These are phyloP conservation scores for Hydrozoanthus tunicans DNA, from an alignment of 64 coral and sea anemone species.

Conservation along the genomic window DNA sequence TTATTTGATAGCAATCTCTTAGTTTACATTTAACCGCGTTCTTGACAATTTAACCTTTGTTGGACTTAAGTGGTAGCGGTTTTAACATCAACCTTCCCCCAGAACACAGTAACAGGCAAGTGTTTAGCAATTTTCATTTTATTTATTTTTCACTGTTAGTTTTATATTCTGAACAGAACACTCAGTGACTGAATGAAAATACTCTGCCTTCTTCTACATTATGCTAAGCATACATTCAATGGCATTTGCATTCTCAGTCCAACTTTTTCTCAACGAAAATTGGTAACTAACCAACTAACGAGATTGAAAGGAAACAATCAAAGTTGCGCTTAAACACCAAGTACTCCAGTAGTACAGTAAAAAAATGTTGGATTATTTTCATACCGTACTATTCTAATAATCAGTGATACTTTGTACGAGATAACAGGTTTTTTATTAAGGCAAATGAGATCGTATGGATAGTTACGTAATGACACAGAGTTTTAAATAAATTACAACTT, in stretches of 20 bases:
- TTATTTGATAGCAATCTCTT: no score
- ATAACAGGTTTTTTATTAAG: neutral
- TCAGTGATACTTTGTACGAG: neutral
- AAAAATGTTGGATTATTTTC: constrained; percentile 3
- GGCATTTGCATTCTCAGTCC: neutral
- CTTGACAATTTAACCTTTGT: no score
- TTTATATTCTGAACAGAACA: constrained; percentile 34
- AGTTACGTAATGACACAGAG: neutral
- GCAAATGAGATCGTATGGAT: neutral
- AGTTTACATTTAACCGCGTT: no score
- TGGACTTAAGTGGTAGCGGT: no score
- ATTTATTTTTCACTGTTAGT: neutral
- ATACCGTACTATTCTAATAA: neutral
- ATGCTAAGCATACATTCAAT: neutral
- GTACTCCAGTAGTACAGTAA: neutral
- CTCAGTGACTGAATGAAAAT: neutral
- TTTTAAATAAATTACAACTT: constrained; percentile 35
- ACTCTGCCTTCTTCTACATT: neutral
- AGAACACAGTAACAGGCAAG: neutral
- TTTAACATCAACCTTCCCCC: no score
- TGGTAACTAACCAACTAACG: no score
- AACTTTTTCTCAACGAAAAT: neutral
- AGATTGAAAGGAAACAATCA: neutral
- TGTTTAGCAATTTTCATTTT: constrained; percentile 36
- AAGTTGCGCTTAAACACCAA: neutral